Percentiles rank a stretch among this genome's conserved stretches.
Conservation (phyloP, 53 echinoderm and acorn worm genomes). For the Echinarachnius parma region DNA sequence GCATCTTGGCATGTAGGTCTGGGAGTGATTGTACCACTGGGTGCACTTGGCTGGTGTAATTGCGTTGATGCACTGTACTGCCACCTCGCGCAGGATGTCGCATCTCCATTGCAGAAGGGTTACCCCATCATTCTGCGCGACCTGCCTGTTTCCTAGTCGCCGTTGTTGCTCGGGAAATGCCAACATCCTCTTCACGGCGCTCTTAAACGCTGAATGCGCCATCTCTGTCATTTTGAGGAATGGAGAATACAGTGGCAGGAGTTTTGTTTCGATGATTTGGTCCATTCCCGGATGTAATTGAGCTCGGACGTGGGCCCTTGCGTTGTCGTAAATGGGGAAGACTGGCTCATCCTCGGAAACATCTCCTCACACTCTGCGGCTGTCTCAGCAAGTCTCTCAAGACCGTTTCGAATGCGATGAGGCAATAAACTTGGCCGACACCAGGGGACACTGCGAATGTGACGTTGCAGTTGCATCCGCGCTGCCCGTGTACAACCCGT, state of each 20-base stretch:
- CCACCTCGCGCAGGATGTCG: constrained; percentile 3
- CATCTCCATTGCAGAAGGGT: constrained; percentile 47
- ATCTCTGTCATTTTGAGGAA: constrained; percentile 1
- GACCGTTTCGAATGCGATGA: background rate
- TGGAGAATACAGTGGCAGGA: background rate
- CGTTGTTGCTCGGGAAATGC: constrained; percentile 2
- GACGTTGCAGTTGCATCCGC: constrained; percentile 50
- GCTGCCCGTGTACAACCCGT: constrained; percentile 35
- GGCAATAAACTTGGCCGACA: constrained; percentile 41
- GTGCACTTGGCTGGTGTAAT: constrained; percentile 32
- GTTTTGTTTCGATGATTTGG: too few species aligned
- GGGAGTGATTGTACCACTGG: constrained; percentile 44
- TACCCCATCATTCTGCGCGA: too few species aligned
- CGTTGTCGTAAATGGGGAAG: constrained; percentile 4
- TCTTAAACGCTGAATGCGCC: constrained; percentile 33
- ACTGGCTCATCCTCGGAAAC: background rate
- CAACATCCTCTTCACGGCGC: constrained; percentile 14
- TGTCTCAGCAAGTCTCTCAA: background rate
- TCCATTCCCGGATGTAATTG: too few species aligned
- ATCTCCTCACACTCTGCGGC: background rate
- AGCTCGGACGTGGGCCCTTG: background rate
- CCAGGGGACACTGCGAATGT: constrained; percentile 52
- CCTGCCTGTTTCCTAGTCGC: too few species aligned
- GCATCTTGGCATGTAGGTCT: constrained; percentile 22
- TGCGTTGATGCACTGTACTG: background rate